phyloP scores from a whole-genome alignment of 2,797 vertebrate genomes.

The Chelmon rostratus region DNA sequence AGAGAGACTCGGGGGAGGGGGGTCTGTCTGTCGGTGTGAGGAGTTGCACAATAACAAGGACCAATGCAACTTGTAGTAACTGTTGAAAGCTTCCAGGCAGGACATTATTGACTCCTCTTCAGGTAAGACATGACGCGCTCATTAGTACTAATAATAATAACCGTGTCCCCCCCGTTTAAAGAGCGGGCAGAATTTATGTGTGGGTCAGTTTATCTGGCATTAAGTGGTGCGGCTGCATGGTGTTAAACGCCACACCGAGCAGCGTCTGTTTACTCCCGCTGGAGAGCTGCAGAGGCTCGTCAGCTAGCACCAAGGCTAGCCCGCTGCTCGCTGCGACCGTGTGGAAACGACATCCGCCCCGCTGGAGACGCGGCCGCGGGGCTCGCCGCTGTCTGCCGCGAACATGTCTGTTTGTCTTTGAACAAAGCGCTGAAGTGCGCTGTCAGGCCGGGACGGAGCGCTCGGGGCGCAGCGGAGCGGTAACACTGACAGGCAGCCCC shows the following conservation, averaged over 20 bases:
- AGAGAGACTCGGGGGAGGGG: slow-evolving; percentile 6
- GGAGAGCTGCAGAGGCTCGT: background rate
- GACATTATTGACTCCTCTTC: slow-evolving; percentile 27
- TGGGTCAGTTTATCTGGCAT: slow-evolving; percentile 17
- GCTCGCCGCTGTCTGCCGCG: background rate
- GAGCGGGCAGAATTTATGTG: background rate
- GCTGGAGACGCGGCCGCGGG: slow-evolving; percentile 29
- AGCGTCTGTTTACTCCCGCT: slow-evolving; percentile 8
- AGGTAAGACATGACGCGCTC: slow-evolving; percentile 52
- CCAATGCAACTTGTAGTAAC: slow-evolving; percentile 28
- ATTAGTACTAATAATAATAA: too few species aligned
- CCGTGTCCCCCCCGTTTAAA: background rate
- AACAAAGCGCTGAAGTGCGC: background rate
- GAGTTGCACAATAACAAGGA: slow-evolving; percentile 57
- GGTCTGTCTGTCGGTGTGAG: slow-evolving; percentile 29
- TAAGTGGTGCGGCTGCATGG: background rate
- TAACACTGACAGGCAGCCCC: too few species aligned
- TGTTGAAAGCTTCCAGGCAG: background rate
- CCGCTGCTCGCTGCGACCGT: slow-evolving; percentile 3
- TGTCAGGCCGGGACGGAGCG: background rate
- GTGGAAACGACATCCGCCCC: slow-evolving; percentile 49
- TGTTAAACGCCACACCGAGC: background rate
- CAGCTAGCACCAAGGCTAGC: slow-evolving; percentile 24
- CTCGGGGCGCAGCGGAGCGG: too few species aligned
- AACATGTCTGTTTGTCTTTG: background rate